Evolutionary conservation across 2,113 vertebrate species (phyloP).

Genomic region (Pyrgilauda ruficollis): DNA sequence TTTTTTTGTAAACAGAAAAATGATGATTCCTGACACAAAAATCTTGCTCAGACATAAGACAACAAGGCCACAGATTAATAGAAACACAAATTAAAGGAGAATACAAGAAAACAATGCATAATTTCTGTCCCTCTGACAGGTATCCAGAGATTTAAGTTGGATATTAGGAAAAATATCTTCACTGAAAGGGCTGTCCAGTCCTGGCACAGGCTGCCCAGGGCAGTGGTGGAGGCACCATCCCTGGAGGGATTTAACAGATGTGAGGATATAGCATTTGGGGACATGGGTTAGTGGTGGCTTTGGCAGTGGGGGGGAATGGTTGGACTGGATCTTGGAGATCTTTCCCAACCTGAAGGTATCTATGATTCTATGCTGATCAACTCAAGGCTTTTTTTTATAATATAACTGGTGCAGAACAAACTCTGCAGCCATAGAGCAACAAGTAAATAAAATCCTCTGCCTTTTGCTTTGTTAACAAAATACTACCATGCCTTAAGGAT

Average conservation of each 20-base stretch:
- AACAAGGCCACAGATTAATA: neutral
- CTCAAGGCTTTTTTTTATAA: neutral
- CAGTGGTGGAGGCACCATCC: neutral
- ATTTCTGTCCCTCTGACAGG: neutral
- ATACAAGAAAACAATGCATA: neutral
- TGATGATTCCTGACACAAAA: neutral
- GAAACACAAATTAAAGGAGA: neutral
- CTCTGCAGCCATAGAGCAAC: accelerated
- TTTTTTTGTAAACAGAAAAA: neutral
- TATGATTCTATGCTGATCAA: neutral
- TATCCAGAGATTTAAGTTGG: neutral
- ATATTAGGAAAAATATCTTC: neutral
- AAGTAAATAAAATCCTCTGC: neutral
- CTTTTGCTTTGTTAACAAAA: neutral
- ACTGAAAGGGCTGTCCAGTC: neutral
- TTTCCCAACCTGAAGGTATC: neutral
- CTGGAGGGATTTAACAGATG: neutral
- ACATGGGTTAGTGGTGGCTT: neutral
- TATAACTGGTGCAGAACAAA: neutral
- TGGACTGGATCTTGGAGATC: neutral
- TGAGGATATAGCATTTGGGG: neutral
- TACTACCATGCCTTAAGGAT: neutral
- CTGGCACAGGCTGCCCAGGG: neutral
- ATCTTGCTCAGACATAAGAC: neutral
- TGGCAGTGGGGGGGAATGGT: neutral